Percentiles rank a stretch among this genome's conserved stretches.
Conservation (phyloP, 1,140 invertebrate genomes). For the Micrasema minimum region DNA sequence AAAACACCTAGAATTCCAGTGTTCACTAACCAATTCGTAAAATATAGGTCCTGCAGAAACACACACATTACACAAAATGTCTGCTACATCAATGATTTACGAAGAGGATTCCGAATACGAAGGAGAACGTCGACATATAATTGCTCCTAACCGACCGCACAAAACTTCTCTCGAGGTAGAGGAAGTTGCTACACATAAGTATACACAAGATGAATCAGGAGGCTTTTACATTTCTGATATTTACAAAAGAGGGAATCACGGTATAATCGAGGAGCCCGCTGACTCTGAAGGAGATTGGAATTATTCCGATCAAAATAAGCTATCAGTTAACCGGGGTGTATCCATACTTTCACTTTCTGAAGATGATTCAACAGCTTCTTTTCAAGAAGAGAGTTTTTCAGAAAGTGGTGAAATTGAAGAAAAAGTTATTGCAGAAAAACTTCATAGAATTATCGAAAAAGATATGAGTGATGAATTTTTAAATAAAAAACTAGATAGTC, state of each 20-base stretch:
- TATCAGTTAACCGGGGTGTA: slow-evolving; percentile 65
- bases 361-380: slow-evolving; percentile 70
- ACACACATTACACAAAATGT: slow-evolving; percentile 74
- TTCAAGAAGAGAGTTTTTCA: slow-evolving; percentile 63
- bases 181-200: slow-evolving; percentile 72
- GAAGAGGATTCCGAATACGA: slow-evolving; percentile 63
- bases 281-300: slow-evolving; percentile 64
- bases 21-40: slow-evolving; percentile 50
- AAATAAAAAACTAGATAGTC: slow-evolving; percentile 39
- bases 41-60: slow-evolving; percentile 72
- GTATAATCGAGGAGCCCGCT: slow-evolving; percentile 67
- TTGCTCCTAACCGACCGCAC: slow-evolving; percentile 64
- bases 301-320: slow-evolving; percentile 56
- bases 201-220: slow-evolving; percentile 68
- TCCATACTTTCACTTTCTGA: slow-evolving; percentile 75
- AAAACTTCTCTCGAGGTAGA: slow-evolving; percentile 67
- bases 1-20: slow-evolving; percentile 35
- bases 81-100: slow-evolving; percentile 70
- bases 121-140: slow-evolving; percentile 59
- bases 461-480: slow-evolving; percentile 67
- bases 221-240: slow-evolving; percentile 69
- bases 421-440: slow-evolving; percentile 60
- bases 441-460: slow-evolving; percentile 65
- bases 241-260: slow-evolving; percentile 62
- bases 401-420: slow-evolving; percentile 62